These are phyloP conservation scores for Mesoligia furuncula DNA, from an alignment of 2,888 invertebrate genomes.

Conservation along the genomic window DNA sequence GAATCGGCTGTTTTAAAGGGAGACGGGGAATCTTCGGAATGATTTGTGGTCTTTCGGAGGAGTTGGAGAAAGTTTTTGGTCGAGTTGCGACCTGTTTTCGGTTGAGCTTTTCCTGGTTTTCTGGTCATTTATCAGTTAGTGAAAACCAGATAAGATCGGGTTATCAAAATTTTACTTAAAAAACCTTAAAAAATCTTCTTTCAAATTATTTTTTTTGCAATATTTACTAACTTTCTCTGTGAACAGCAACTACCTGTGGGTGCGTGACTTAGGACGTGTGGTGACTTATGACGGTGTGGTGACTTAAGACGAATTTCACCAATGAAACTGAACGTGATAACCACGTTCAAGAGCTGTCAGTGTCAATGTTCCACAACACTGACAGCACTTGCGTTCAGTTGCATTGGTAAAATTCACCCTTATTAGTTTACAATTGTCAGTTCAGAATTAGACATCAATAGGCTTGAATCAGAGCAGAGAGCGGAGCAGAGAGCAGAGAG, in stretches of 20 bases:
- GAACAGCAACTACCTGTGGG: too few species aligned
- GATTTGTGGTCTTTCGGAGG: slow-evolving; percentile 36
- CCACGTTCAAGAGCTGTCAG: too few species aligned
- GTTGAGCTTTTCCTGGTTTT: background rate
- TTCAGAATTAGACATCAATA: background rate
- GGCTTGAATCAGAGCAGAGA: background rate
- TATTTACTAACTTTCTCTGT: background rate
- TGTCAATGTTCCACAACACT: too few species aligned
- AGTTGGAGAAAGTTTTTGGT: background rate
- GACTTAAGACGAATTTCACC: background rate
- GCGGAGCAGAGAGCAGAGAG: too few species aligned
- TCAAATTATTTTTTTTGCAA: background rate
- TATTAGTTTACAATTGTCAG: too few species aligned
- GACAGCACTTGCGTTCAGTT: too few species aligned
- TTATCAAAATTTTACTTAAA: background rate
- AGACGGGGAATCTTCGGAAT: slow-evolving; percentile 12
- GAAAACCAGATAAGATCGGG: background rate
- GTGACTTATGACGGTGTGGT: background rate
- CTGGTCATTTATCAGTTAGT: background rate
- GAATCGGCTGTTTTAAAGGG: slow-evolving; percentile 29
- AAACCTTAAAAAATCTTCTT: background rate
- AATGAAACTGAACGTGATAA: too few species aligned
- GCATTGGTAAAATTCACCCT: too few species aligned
- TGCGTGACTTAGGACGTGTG: background rate
- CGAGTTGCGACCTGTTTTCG: background rate